Conservation (phyloP, 2,888 invertebrate genomes). For the Tortrix viridana region DNA sequence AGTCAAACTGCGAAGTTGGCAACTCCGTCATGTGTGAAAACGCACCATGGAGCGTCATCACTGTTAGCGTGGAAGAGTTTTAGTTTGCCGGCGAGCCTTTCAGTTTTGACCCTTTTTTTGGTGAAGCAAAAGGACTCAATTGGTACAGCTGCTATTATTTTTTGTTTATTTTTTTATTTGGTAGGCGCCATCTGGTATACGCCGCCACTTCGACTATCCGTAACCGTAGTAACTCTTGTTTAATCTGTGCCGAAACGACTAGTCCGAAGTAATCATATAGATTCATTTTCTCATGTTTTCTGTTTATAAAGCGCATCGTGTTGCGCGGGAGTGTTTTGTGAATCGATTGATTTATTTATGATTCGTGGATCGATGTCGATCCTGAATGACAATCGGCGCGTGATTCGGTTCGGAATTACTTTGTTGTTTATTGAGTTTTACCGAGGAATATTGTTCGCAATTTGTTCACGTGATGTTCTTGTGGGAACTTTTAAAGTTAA, state of each 20-base stretch:
- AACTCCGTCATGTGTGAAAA: constrained; percentile 16
- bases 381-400: constrained; percentile 19
- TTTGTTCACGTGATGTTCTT: neutral
- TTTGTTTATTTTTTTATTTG: too few species aligned
- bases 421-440: constrained; percentile 3
- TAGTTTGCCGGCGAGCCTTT: too few species aligned
- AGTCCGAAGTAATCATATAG: too few species aligned
- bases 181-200: too few species aligned
- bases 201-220: too few species aligned
- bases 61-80: neutral
- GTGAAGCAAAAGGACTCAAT: too few species aligned
- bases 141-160: too few species aligned
- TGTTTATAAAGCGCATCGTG: neutral
- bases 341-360: constrained; percentile 29
- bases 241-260: too few species aligned
- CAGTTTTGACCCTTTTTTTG: too few species aligned
- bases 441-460: neutral
- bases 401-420: constrained; percentile 15
- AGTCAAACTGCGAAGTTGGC: neutral
- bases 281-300: neutral
- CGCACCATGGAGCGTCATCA: neutral
- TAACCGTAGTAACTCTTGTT: too few species aligned
- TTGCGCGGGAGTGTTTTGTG: constrained; percentile 9
- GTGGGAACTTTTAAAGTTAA: too few species aligned
- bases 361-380: constrained; percentile 17